Conservation (phyloP, 2,113 vertebrate species). For the Salvelinus fontinalis region DNA sequence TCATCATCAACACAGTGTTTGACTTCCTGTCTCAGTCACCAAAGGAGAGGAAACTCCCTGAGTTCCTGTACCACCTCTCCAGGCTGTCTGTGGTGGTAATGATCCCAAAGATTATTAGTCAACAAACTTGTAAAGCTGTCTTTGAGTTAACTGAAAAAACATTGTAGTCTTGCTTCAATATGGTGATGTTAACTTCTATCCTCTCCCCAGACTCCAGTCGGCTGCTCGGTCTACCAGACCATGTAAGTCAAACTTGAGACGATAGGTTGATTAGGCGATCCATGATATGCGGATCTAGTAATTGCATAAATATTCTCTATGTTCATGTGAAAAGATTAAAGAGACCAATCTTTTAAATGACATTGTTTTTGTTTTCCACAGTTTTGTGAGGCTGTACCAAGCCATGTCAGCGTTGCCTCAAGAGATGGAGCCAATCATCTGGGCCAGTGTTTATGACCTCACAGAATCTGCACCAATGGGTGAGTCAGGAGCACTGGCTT, state of each 20-base stretch:
- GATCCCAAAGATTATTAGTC: neutral
- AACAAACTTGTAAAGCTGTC: neutral
- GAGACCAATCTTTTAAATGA: neutral
- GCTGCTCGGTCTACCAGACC: conserved; percentile 4
- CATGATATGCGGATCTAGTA: neutral
- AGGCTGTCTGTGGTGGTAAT: conserved; percentile 36
- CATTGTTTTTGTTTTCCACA: conserved; percentile 24
- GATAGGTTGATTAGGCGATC: neutral
- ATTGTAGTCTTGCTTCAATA: neutral
- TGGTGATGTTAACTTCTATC: neutral
- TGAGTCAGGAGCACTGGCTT: conserved; percentile 14
- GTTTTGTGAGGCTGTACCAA: conserved; percentile 49
- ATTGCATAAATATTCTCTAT: neutral
- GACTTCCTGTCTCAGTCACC: conserved; percentile 43
- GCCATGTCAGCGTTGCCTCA: conserved; percentile 23
- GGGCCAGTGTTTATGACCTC: conserved; percentile 41
- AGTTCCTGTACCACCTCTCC: conserved; percentile 45
- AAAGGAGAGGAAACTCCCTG: conserved; percentile 8
- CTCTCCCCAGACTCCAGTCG: conserved; percentile 2
- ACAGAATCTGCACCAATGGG: conserved; percentile 47
- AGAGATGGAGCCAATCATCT: conserved; percentile 40
- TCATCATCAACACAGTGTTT: conserved; percentile 57
- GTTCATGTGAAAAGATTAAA: neutral
- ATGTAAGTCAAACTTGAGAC: conserved; percentile 25
- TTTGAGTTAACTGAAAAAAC: neutral